Evolutionary conservation across 1,140 invertebrate genomes (phyloP).

Genomic region (Radopholus similis): DNA sequence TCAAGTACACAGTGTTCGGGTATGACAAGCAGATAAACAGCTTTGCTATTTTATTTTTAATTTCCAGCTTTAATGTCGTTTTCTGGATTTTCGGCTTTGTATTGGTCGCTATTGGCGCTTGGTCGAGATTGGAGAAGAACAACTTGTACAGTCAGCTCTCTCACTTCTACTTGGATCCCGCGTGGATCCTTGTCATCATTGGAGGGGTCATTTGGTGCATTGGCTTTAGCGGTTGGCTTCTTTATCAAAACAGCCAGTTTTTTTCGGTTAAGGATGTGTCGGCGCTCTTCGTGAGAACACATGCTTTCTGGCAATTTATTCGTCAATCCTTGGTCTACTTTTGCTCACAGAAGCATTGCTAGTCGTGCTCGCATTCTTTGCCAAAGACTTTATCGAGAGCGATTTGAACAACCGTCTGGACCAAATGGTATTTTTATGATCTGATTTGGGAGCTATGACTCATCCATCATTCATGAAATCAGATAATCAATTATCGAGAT

Average conservation of each 20-base stretch:
- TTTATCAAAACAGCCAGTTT: not conserved
- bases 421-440: conserved; percentile 44
- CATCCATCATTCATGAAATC: conserved; percentile 3
- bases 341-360: conserved; percentile 82
- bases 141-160: conserved; percentile 76
- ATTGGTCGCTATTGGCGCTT: conserved; percentile 70
- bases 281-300: conserved; percentile 77
- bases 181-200: conserved; percentile 85
- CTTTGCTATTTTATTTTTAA: not conserved
- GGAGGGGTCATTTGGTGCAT: conserved; percentile 86
- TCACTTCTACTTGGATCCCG: conserved; percentile 82
- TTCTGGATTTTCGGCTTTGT: conserved; percentile 76
- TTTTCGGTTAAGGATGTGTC: conserved; percentile 73
- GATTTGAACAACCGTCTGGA: conserved; percentile 52
- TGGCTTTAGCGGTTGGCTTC: conserved; percentile 71
- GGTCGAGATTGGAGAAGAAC: conserved; percentile 95
- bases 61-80: conserved; percentile 84
- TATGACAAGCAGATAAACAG: too few relatives aligned
- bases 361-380: conserved; percentile 85
- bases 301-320: conserved; percentile 79
- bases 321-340: conserved; percentile 81
- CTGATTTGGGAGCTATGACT: not conserved
- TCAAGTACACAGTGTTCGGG: conserved; percentile 39
- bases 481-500: conserved; percentile 72
- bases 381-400: conserved; percentile 74